Evolutionary conservation across 2,113 vertebrate species (phyloP).

Genomic region (Petroica traversi): DNA sequence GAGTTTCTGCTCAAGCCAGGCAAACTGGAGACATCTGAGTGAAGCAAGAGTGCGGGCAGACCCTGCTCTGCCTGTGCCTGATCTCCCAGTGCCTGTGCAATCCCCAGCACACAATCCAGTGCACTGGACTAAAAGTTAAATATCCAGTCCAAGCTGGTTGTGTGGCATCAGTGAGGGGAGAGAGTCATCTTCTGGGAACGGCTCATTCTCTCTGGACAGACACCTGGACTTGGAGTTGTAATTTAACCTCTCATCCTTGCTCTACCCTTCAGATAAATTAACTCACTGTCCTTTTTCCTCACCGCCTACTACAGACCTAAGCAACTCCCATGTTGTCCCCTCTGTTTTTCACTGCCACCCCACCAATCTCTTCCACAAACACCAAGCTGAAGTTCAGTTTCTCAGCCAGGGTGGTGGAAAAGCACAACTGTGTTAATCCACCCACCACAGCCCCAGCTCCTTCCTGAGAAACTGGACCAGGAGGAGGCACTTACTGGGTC

Average conservation of each 20-base stretch:
- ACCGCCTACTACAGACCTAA: neutral
- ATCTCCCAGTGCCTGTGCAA: neutral
- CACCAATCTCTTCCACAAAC: neutral
- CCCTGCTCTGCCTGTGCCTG: neutral
- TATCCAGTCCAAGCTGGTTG: neutral
- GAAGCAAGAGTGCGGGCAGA: neutral
- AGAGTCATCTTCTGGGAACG: neutral
- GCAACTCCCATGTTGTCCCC: neutral
- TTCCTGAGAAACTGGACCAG: neutral
- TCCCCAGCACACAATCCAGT: neutral
- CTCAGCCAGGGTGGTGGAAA: neutral
- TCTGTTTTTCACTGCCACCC: neutral
- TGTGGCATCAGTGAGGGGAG: neutral
- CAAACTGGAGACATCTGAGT: neutral
- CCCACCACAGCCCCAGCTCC: neutral
- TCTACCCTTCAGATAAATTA: neutral
- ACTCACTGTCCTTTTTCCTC: neutral
- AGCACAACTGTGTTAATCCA: accelerated
- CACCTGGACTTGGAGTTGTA: neutral
- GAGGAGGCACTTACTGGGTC: neutral
- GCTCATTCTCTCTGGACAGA: neutral
- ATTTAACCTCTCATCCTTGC: neutral
- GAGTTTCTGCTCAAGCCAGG: neutral
- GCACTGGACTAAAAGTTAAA: neutral
- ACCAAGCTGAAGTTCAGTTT: neutral